A percentile compares a stretch with the other conserved stretches of the same genome.
Conservation (phyloP, 2,113 vertebrate genomes). For the Menura novaehollandiae region DNA sequence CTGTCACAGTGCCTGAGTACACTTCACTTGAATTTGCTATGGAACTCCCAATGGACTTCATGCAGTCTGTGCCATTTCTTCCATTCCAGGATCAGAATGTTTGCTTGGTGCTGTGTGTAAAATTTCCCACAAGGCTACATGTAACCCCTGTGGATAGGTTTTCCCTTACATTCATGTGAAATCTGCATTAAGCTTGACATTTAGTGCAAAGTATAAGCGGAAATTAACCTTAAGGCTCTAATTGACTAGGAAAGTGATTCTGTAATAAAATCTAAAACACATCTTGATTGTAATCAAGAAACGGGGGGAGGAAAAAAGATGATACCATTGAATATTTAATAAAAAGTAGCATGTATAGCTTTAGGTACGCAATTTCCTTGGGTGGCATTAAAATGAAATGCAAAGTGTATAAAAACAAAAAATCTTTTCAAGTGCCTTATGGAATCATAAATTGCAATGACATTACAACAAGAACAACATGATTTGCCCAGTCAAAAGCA, state of each 20-base stretch:
- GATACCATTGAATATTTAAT: constrained; percentile 29
- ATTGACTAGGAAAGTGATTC: constrained; percentile 50
- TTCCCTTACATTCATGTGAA: background rate
- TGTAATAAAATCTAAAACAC: constrained; percentile 24
- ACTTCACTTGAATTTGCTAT: background rate
- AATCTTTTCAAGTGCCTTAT: constrained; percentile 52
- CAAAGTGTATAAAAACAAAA: constrained; percentile 52
- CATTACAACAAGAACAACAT: constrained; percentile 59
- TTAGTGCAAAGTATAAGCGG: background rate
- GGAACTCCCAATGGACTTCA: background rate
- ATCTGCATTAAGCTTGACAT: constrained; percentile 11
- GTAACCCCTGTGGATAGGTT: background rate
- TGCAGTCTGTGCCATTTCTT: background rate
- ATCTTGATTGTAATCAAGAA: constrained; percentile 64
- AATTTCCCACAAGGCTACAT: background rate
- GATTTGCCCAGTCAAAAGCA: constrained; percentile 64
- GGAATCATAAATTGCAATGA: constrained; percentile 64
- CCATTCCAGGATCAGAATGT: background rate
- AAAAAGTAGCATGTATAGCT: constrained; percentile 33
- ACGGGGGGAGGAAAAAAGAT: background rate
- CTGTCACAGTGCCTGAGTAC: background rate
- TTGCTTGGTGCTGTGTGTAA: background rate
- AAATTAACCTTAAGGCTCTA: constrained; percentile 48
- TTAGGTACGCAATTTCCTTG: constrained; percentile 59
- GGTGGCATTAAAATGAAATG: constrained; percentile 62